Percentiles rank a stretch among this genome's conserved stretches.
Evolutionary conservation across 1,140 invertebrate species (phyloP).

Genomic region (Phortica variegata): DNA sequence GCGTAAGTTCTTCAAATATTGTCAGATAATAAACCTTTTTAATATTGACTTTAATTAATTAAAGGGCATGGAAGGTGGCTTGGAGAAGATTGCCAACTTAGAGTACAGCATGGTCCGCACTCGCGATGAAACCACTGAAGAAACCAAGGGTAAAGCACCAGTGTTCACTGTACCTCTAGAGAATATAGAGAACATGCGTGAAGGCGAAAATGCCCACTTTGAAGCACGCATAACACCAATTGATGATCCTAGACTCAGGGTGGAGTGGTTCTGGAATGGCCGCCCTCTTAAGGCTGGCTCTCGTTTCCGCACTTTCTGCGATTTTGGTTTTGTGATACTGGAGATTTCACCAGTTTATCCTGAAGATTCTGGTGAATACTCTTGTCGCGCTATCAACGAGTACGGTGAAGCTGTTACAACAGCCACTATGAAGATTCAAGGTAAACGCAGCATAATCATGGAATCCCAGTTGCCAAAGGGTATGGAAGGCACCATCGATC

Average conservation of each 20-base stretch:
- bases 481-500: constrained; percentile 90
- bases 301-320: constrained; percentile 89
- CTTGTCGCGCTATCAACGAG: constrained; percentile 84
- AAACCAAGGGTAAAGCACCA: constrained; percentile 78
- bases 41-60: constrained; percentile 19
- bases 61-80: constrained; percentile 87
- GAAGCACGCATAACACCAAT: constrained; percentile 90
- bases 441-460: constrained; percentile 87
- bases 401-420: constrained; percentile 93
- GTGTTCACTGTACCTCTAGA: constrained; percentile 87
- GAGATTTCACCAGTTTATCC: constrained; percentile 95
- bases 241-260: constrained; percentile 91
- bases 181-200: constrained; percentile 80
- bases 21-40: neutral
- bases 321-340: constrained; percentile 92
- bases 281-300: constrained; percentile 86
- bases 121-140: constrained; percentile 68
- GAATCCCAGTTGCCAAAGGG: constrained; percentile 89
- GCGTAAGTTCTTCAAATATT: constrained; percentile 59
- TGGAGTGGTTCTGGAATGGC: constrained; percentile 95
- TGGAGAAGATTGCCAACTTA: constrained; percentile 88
- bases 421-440: constrained; percentile 85
- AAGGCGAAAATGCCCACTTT: constrained; percentile 92
- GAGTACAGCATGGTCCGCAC: constrained; percentile 81
- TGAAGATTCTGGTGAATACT: constrained; percentile 92